A percentile compares a stretch with the other conserved stretches of the same genome.
These are phyloP conservation scores for Cichladusa arquata DNA, from an alignment of 2,113 vertebrate species.

Conservation along the genomic window DNA sequence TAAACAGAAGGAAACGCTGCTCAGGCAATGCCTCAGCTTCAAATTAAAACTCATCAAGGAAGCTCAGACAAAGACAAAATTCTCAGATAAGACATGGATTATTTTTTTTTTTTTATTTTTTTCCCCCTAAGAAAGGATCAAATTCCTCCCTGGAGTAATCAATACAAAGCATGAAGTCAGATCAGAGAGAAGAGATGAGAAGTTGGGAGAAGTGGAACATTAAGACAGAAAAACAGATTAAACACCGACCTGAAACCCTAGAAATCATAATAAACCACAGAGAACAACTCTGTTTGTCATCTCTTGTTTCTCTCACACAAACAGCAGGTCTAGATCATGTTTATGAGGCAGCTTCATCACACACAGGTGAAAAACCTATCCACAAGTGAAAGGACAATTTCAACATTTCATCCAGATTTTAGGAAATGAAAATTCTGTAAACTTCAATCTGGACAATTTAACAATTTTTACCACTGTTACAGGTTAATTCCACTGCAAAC, in stretches of 20 bases:
- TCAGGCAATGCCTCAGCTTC: not conserved
- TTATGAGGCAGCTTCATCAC: not conserved
- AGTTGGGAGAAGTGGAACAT: not conserved
- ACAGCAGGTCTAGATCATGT: not conserved
- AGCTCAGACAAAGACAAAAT: constrained; percentile 25
- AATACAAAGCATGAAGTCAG: constrained; percentile 20
- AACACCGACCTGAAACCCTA: not conserved
- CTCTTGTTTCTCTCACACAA: not conserved
- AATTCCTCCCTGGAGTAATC: constrained; percentile 38
- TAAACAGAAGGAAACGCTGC: not conserved
- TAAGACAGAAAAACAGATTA: not conserved
- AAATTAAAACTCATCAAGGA: constrained; percentile 41
- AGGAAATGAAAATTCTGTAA: not conserved
- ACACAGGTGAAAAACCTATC: not conserved
- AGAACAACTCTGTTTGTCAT: not conserved
- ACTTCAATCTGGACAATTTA: not conserved
- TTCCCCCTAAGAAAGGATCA: not conserved
- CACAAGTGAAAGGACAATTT: not conserved
- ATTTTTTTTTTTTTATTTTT: not conserved
- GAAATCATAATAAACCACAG: not conserved
- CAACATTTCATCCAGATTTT: not conserved
- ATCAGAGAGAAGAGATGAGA: constrained; percentile 33
- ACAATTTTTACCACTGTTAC: not conserved
- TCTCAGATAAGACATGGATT: not conserved
- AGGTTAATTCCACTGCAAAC: not conserved